phyloP scores from a whole-genome alignment of 2,888 invertebrate species.

The Tenodera sinensis region DNA sequence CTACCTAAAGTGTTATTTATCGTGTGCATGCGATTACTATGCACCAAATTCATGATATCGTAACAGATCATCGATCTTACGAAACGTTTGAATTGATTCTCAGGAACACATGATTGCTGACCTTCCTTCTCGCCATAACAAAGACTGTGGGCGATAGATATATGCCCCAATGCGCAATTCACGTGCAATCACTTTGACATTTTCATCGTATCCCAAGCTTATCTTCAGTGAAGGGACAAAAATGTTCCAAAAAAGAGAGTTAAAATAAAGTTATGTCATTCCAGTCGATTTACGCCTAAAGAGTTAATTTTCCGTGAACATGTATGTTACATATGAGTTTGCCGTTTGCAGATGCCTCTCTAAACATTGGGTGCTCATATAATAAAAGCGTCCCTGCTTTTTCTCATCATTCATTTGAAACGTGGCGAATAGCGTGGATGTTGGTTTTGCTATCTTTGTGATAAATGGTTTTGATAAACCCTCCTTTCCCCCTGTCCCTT shows the following conservation, averaged over 20 bases:
- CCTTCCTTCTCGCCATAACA: not conserved
- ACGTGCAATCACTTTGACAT: not conserved
- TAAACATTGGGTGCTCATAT: not conserved
- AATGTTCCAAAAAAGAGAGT: not conserved
- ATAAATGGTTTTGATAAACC: conserved; percentile 28
- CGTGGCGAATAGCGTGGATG: conserved; percentile 18
- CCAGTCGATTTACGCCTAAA: conserved; percentile 14
- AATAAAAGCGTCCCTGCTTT: not conserved
- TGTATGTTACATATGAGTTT: not conserved
- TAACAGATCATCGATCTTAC: not conserved
- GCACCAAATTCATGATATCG: too few relatives aligned
- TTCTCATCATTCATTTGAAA: conserved; percentile 22
- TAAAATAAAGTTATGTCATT: not conserved
- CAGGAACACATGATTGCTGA: not conserved
- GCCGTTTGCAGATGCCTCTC: not conserved
- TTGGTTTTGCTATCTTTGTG: conserved; percentile 24
- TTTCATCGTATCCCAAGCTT: not conserved
- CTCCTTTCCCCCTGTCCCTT: not conserved
- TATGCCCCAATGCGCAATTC: not conserved
- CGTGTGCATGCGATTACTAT: too few relatives aligned
- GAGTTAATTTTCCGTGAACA: conserved; percentile 19
- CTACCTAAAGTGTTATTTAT: too few relatives aligned
- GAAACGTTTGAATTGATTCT: not conserved
- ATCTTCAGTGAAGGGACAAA: not conserved
- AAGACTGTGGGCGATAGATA: not conserved